These are phyloP conservation scores for Clamator glandarius DNA, from an alignment of 2,797 vertebrate species.

Conservation along the genomic window DNA sequence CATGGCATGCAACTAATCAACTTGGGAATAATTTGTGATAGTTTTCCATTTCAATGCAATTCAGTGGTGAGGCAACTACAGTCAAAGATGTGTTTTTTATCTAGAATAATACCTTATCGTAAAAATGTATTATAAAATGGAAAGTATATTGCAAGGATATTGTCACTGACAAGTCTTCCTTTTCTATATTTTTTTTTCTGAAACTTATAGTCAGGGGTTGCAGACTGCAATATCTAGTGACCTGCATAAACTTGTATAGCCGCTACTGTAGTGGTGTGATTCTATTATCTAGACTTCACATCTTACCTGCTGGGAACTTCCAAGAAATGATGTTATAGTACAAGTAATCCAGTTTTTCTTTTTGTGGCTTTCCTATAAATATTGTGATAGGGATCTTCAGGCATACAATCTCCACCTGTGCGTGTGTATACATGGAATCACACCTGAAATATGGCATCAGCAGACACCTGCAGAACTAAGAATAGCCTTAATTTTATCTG, in stretches of 20 bases:
- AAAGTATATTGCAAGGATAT: neutral
- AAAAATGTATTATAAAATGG: neutral
- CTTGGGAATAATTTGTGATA: neutral
- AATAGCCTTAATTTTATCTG: neutral
- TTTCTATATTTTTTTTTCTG: conserved; percentile 26
- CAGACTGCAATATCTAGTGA: conserved; percentile 44
- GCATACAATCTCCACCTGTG: neutral
- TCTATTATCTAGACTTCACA: conserved; percentile 53
- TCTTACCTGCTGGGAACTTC: conserved; percentile 57
- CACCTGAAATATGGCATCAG: conserved; percentile 5
- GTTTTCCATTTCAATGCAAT: neutral
- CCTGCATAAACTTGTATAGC: conserved; percentile 52
- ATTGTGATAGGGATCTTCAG: neutral
- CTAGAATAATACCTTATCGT: neutral
- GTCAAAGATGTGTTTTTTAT: neutral
- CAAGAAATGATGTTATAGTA: conserved; percentile 8
- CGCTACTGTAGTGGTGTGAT: conserved; percentile 45
- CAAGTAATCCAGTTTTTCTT: conserved; percentile 18
- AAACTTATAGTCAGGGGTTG: neutral
- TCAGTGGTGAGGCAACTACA: neutral
- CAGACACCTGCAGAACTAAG: conserved; percentile 15
- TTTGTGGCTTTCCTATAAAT: neutral
- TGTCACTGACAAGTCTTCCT: neutral
- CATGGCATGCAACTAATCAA: neutral
- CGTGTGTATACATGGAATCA: neutral